These are phyloP conservation scores for Pseudochromis fuscus DNA, from an alignment of 2,797 vertebrate species.

Conservation along the genomic window DNA sequence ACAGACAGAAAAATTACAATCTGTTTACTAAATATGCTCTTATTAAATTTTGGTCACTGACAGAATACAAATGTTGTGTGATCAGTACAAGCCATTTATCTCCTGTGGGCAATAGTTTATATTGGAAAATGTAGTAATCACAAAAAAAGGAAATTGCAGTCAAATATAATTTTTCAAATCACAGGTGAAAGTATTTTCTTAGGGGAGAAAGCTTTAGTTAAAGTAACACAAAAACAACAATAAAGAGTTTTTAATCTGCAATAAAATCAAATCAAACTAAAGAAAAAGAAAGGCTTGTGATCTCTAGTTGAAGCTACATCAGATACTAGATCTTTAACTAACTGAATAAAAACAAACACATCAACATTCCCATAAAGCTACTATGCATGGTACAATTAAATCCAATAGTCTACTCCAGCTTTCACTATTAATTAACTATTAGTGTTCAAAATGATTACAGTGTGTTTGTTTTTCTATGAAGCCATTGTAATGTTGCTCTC, in stretches of 20 bases:
- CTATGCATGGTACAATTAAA: too few relatives aligned
- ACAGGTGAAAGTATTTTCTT: too few relatives aligned
- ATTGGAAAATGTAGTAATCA: constrained; percentile 2
- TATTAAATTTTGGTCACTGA: not conserved
- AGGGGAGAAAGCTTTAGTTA: too few relatives aligned
- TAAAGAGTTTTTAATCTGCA: not conserved
- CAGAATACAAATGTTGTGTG: not conserved
- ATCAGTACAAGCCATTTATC: not conserved
- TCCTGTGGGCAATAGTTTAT: not conserved
- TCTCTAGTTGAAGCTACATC: too few relatives aligned
- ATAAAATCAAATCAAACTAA: not conserved
- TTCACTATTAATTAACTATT: not conserved
- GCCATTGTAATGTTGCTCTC: not conserved
- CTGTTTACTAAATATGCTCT: not conserved
- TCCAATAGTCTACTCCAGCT: not conserved
- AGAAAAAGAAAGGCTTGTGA: too few relatives aligned
- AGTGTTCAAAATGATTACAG: too few relatives aligned
- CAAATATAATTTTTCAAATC: too few relatives aligned
- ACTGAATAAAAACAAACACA: too few relatives aligned
- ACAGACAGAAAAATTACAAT: too few relatives aligned
- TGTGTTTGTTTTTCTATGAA: not conserved
- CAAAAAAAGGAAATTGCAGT: too few relatives aligned
- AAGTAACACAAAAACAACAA: too few relatives aligned
- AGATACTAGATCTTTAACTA: not conserved
- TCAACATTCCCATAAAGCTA: too few relatives aligned